phyloP scores from a whole-genome alignment of 2,888 invertebrate species.

The Zaprionus obscuricornis region DNA sequence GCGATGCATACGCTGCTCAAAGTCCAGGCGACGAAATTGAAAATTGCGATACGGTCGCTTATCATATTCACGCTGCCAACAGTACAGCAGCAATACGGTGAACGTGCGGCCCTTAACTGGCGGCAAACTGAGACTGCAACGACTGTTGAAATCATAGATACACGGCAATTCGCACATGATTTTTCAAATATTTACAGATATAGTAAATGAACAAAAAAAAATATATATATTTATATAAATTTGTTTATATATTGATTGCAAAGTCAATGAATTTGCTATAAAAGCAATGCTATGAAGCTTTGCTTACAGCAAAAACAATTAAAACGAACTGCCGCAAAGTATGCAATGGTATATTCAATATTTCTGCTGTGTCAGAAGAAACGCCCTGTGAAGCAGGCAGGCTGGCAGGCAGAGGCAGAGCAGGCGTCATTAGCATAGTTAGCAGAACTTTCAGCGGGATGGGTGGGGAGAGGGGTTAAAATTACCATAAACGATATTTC shows the following conservation, averaged over 20 bases:
- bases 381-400: constrained; percentile 37
- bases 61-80: constrained; percentile 82
- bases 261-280: not conserved
- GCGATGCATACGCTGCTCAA: constrained; percentile 72
- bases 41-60: constrained; percentile 76
- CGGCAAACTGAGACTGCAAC: not conserved
- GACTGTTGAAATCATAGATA: constrained; percentile 12
- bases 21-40: constrained; percentile 66
- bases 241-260: not conserved
- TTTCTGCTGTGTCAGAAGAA: not conserved
- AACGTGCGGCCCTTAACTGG: constrained; percentile 29
- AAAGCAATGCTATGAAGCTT: too few species aligned
- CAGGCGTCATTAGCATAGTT: constrained; percentile 61
- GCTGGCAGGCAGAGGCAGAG: not conserved
- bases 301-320: too few species aligned
- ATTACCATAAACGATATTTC: constrained; percentile 69
- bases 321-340: constrained; percentile 50
- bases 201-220: not conserved
- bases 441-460: constrained; percentile 40
- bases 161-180: constrained; percentile 64
- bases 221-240: too few species aligned
- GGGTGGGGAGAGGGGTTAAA: too few species aligned
- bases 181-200: not conserved
- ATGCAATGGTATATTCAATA: constrained; percentile 40
- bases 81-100: constrained; percentile 68